Evolutionary conservation across 2,797 vertebrate species (phyloP).

Genomic region (Thripadectes ignobilis): DNA sequence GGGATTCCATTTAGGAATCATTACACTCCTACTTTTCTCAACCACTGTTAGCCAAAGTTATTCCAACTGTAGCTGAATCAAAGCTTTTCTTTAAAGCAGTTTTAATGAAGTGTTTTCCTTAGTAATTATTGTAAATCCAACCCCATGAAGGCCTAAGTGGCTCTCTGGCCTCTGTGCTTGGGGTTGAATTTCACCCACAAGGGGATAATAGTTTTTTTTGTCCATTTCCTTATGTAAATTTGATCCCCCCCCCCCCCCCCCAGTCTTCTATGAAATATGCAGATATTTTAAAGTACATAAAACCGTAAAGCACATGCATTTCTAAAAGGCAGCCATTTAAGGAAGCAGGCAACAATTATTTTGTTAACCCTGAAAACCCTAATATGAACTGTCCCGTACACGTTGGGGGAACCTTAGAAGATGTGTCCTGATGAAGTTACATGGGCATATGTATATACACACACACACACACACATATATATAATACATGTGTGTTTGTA

Average conservation of each 20-base stretch:
- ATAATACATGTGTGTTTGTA: neutral
- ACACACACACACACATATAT: no score
- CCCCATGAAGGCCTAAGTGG: neutral
- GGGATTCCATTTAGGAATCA: neutral
- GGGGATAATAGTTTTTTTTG: neutral
- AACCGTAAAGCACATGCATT: neutral
- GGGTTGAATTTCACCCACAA: neutral
- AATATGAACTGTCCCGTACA: no score
- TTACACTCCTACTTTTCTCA: neutral
- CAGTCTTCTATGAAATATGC: neutral
- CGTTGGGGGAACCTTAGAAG: neutral
- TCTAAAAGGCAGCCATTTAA: neutral
- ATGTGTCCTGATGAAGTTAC: neutral
- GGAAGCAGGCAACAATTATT: neutral
- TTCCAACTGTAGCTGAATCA: neutral
- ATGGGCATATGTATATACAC: neutral
- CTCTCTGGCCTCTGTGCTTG: neutral
- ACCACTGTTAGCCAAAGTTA: neutral
- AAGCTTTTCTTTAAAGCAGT: neutral
- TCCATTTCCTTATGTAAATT: neutral
- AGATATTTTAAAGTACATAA: neutral
- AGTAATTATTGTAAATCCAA: neutral
- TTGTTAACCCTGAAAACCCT: neutral
- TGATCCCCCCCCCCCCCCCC: no score
- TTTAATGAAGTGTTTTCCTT: neutral